phyloP scores from a whole-genome alignment of 2,888 invertebrate species.

The Hypena proboscidalis region DNA sequence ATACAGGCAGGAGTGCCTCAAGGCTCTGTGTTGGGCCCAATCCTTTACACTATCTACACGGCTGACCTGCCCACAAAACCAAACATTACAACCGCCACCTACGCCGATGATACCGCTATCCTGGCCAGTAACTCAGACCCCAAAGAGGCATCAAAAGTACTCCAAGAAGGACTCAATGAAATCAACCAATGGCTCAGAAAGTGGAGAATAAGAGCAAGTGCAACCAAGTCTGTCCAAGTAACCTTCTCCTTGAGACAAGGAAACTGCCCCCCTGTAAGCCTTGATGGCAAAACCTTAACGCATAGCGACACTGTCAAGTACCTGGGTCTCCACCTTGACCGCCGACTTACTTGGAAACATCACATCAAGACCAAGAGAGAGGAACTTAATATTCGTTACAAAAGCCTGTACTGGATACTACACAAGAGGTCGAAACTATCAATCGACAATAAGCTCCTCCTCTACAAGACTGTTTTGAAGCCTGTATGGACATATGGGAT shows the following conservation, averaged over 20 bases:
- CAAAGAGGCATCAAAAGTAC: constrained; percentile 1
- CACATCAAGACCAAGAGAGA: no score
- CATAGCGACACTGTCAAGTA: no score
- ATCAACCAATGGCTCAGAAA: constrained; percentile 14
- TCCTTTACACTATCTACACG: constrained; percentile 15
- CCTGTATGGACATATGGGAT: no score
- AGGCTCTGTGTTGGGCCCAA: constrained; percentile 19
- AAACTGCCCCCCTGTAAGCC: constrained; percentile 11
- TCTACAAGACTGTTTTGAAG: no score
- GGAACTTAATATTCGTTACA: no score
- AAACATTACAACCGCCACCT: constrained; percentile 14
- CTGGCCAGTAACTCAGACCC: constrained; percentile 10
- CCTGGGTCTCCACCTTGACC: no score
- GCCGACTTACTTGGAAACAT: no score
- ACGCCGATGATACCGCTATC: constrained; percentile 25
- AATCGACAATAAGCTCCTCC: no score
- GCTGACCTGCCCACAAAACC: constrained; percentile 10
- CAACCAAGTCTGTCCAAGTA: constrained; percentile 15
- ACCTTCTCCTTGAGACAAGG: constrained; percentile 13
- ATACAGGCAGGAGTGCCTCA: no score
- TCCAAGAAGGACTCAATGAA: constrained; percentile 10
- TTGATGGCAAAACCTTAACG: background rate
- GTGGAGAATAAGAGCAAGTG: constrained; percentile 20
- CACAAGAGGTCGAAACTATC: no score
- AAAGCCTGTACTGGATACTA: no score